Evolutionary conservation across 2,797 vertebrate species (phyloP), one percentile per base, ranked within the genome.

Genomic region (Dallia pectoralis): DNA sequence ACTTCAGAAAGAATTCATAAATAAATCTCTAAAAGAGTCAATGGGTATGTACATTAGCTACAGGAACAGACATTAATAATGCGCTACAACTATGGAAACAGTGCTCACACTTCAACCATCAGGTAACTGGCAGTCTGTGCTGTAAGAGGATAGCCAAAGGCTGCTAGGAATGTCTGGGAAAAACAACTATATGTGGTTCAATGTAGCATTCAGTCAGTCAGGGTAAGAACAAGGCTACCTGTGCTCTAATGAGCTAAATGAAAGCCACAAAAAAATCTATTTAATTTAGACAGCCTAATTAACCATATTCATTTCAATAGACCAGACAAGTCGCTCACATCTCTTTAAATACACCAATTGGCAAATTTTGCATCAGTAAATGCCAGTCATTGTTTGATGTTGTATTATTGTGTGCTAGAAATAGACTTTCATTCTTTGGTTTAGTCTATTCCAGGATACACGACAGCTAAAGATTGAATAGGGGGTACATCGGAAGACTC

Each of bases 401-500:
- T 36, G 59, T 27, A 7, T 2, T 71, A 2, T 1, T 61, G n/a
- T 11, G 56, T 27, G 11, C 63, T 29, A 71, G 9, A 3, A 71
- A 67, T 11, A 59, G 22, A 25, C 22, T 25, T 9, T n/a, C 9
- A n/a, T n/a, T 22, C 51, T 14, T 30, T 62, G 32, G 70, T 70
- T 81, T 83, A 83, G 40, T 44, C 40, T 44, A 44, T 44, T 44
- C 40, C 40, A 44, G 40, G 9, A 44, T 44, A 1, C 12, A 44
- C 5, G 40, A 12, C 40, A 44, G 40, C 12, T 9, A 44, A 44
- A 44, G 2, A 12, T 11, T 44, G 12, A 44, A 44, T 11, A 1
- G 14, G 9, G 40, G 11, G 40, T 44, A 44, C 6, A 44, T 44
- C 40, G 5, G 40, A 6, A 12, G 40, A 44, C 9, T 11, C 40